Evolutionary conservation across 2,888 invertebrate species (phyloP), one percentile per base, ranked within the genome.

Genomic region (Tenodera sinensis): DNA sequence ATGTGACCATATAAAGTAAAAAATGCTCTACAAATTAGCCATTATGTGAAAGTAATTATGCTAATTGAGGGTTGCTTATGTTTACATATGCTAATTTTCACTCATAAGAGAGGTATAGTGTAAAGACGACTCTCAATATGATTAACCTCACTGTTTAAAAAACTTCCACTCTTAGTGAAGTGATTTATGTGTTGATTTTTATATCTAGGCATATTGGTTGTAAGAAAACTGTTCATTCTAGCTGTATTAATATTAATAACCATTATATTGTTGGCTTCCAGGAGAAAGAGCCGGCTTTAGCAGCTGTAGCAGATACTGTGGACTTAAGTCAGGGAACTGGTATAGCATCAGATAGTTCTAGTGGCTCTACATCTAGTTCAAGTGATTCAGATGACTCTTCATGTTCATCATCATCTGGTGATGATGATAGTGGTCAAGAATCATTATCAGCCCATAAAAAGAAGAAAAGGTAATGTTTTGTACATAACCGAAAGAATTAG

Each of bases 341-440:
- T 27, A 96, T 99, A 87, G 98, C 98, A 54, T 99, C 98, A 0
- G 99, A 99, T 93, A 98, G 98, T 92, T 98, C 98, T 0, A 98
- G 98, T 91, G 98, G 97, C 91, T 96, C 96, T 2, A 96, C 95
- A 89, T 96, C 96, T 85, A 95, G 95, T 90, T 97, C 97, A 89
- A 96, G 96, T 8, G 92, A 92, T 86, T 93, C 92, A 6, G 92
- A 92, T 85, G 93, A 93, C 88, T 92, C 92, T 84, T 92, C 92
- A 28, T 91, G 91, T 28, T 92, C 92, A 15, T 92, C 92, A 30
- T 92, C 92, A 1, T 93, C 94, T 84, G 93, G 92, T 89, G 93
- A 89, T 30, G 86, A 97, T 91, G 95, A 95, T 90, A 98, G 98
- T 92, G 98, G 98, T 1, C 98, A 98, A 93, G 98, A 98, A 92